phyloP scores from a whole-genome alignment of 1,140 invertebrate species.

The Trinorchestia longiramus region DNA sequence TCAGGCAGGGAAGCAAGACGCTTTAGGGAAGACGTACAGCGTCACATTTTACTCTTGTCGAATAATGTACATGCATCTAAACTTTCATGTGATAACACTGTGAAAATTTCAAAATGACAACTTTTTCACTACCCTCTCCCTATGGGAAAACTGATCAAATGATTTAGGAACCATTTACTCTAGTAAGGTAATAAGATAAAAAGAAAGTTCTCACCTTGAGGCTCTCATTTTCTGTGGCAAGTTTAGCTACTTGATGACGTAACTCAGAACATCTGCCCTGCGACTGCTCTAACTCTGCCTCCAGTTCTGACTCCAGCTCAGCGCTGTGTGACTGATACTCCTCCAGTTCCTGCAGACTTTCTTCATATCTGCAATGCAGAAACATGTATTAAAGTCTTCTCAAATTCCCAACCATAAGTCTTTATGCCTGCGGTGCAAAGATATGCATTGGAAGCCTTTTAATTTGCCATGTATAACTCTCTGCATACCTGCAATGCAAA shows the following conservation, averaged over 20 bases:
- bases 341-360: conserved; percentile 56
- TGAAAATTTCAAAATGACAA: no score
- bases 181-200: background rate
- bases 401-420: background rate
- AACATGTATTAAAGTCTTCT: background rate
- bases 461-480: background rate
- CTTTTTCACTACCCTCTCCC: no score
- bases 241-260: conserved; percentile 44
- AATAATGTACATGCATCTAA: no score
- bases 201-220: conserved; percentile 47
- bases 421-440: background rate
- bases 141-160: no score
- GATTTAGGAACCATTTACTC: no score
- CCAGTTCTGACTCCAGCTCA: conserved; percentile 55
- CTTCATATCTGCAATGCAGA: conserved; percentile 26
- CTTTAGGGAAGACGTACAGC: no score
- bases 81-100: no score
- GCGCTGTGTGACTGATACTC: conserved; percentile 56
- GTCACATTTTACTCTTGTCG: no score
- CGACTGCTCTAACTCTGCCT: conserved; percentile 56
- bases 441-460: background rate
- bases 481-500: no score
- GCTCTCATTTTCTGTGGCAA: conserved; percentile 57
- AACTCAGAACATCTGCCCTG: conserved; percentile 56
- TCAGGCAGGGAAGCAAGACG: no score